Evolutionary conservation across 2,113 vertebrate species (phyloP).

Genomic region (Callionymus lyra): DNA sequence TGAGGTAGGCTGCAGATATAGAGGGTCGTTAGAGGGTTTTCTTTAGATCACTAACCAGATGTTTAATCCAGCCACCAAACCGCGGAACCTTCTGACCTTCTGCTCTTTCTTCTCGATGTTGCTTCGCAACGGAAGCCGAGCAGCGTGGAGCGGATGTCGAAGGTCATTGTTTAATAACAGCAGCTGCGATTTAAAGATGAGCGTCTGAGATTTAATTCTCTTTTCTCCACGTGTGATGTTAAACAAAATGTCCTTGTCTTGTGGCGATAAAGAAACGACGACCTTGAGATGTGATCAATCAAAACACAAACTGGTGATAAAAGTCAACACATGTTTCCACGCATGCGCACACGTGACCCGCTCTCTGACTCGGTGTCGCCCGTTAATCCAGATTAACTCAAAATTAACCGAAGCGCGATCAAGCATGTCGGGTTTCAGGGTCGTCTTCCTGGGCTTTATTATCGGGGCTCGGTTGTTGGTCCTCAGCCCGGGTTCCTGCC

Average conservation of each 20-base stretch:
- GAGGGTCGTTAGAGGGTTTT: too few relatives aligned
- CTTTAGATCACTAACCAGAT: too few relatives aligned
- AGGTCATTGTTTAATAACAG: slow-evolving; percentile 46
- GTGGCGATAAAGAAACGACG: too few relatives aligned
- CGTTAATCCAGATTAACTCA: too few relatives aligned
- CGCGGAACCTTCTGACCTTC: slow-evolving; percentile 2
- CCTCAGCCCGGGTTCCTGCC: too few relatives aligned
- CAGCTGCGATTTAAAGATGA: neutral
- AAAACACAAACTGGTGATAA: too few relatives aligned
- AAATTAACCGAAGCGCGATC: slow-evolving; percentile 9
- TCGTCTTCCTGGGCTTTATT: neutral
- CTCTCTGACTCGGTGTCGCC: too few relatives aligned
- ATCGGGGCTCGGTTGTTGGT: slow-evolving; percentile 1
- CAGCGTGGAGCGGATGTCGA: slow-evolving; percentile 42
- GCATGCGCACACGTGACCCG: too few relatives aligned
- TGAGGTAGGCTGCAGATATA: too few relatives aligned
- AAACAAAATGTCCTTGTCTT: too few relatives aligned
- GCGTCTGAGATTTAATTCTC: neutral
- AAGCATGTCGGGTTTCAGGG: slow-evolving; percentile 26
- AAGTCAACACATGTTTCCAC: too few relatives aligned
- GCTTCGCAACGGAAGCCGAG: slow-evolving; percentile 28
- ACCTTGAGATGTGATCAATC: too few relatives aligned
- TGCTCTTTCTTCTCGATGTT: slow-evolving; percentile 40
- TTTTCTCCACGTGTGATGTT: neutral
- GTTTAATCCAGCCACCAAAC: slow-evolving; percentile 5